These are phyloP conservation scores for Lethocerus indicus DNA, from an alignment of 1,140 invertebrate genomes.

Conservation along the genomic window DNA sequence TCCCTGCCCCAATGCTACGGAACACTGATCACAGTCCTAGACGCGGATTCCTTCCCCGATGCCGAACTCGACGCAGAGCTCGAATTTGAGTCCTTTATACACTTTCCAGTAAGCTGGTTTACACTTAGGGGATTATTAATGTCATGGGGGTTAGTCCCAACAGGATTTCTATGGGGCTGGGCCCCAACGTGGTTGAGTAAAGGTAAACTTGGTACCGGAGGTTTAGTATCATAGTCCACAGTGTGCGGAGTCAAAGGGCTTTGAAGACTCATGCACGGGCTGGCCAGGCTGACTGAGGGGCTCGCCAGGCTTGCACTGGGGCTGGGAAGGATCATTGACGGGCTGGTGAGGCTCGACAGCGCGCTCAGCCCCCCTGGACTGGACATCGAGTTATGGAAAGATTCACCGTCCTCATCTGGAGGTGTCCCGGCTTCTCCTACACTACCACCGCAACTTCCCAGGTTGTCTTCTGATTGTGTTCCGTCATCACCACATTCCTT, in stretches of 20 bases:
- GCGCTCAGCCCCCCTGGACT: conserved; percentile 59
- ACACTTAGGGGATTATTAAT: conserved; percentile 81
- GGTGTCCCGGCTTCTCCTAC: conserved; percentile 52
- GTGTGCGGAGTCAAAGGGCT: conserved; percentile 34
- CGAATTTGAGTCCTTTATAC: conserved; percentile 30
- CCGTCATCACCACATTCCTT: conserved; percentile 55
- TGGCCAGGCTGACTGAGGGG: conserved; percentile 39
- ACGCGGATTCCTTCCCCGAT: conserved; percentile 14
- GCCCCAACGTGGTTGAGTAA: conserved; percentile 18
- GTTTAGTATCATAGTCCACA: conserved; percentile 26
- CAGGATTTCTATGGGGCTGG: conserved; percentile 46
- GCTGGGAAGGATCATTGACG: conserved; percentile 43
- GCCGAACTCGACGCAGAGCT: conserved; percentile 1
- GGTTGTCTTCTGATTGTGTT: conserved; percentile 60
- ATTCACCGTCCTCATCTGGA: conserved; percentile 41
- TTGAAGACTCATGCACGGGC: conserved; percentile 30
- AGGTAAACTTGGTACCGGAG: conserved; percentile 17
- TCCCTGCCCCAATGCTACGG: conserved; percentile 18
- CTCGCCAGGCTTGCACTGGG: conserved; percentile 46
- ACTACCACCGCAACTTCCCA: conserved; percentile 48
- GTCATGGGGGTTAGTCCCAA: conserved; percentile 77
- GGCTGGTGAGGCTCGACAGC: conserved; percentile 59
- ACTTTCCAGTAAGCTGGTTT: conserved; percentile 64
- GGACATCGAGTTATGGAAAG: conserved; percentile 45
- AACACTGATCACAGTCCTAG: conserved; percentile 20